Evolutionary conservation across 2,888 invertebrate species (phyloP), one percentile per base, ranked within the genome.

Genomic region (Drosophila neonasuta): DNA sequence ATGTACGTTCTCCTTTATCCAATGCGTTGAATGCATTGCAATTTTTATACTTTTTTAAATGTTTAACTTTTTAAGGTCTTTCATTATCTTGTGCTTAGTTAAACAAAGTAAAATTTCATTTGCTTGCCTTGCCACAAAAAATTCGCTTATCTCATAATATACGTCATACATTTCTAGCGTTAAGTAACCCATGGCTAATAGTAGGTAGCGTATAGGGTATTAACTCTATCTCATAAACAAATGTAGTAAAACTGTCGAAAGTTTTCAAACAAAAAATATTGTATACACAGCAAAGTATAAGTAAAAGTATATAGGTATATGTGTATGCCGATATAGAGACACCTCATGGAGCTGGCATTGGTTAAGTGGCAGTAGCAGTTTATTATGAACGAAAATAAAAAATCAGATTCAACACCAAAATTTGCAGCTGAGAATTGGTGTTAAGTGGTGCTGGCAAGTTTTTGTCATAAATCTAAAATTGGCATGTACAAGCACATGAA

Each of bases 361-460:
- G 44, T 32, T 29, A 54, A 58, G 57, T 61, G 63, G 7, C 36
- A n/a, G 50, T 65, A 30, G 64, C 61, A 48, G 45, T 66, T 65
- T 61, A 48, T 62, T 42, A 30, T 36, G 34, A 71, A 51, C 24
- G 61, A 64, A 36, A 36, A 15, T 46, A 41, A 17, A 30, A 59
- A 54, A 42, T 24, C 44, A 42, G 9, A 58, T 17, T 42, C 46
- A 44, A 51, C 42, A 52, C 42, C 34, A 49, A 69, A 68, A 50
- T 62, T 51, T 57, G 34, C 41, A 61, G 62, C 41, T 64, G 42
- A 68, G 74, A 78, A 74, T 68, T 68, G 64, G 74, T 78, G 77
- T 50, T 78, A 78, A 77, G 78, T 78, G 77, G 54, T 51, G 64
- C 8, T 50, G 49, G n/a, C 15, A 61, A 45, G 51, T 60, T 68